Conservation (phyloP, 2,888 invertebrate species). For the Bellardia bayeri region DNA sequence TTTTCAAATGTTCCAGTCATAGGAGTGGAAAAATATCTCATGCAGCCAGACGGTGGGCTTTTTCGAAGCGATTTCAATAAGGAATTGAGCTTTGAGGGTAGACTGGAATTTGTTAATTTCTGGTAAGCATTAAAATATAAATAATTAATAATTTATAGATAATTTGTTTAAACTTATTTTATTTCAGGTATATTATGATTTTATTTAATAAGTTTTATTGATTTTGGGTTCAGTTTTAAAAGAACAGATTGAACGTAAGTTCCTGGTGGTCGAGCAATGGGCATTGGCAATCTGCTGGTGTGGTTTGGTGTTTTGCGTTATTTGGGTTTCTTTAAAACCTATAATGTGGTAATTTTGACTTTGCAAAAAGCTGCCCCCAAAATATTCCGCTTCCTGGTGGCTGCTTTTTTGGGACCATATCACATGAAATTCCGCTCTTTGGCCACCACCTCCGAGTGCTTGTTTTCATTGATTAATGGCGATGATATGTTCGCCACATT, state of each 20-base stretch:
- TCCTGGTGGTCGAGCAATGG: constrained; percentile 94
- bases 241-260: constrained; percentile 96
- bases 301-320: constrained; percentile 99
- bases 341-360: constrained; percentile 98
- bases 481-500: constrained; percentile 99
- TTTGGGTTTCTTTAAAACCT: constrained; percentile 98
- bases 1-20: constrained; percentile 81
- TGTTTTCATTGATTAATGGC: constrained; percentile 98
- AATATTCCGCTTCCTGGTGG: constrained; percentile 96
- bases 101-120: constrained; percentile 95
- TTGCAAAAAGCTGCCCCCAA: constrained; percentile 97
- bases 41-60: constrained; percentile 88
- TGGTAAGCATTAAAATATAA: constrained; percentile 87
- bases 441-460: constrained; percentile 97
- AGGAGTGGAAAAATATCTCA: constrained; percentile 85
- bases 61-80: constrained; percentile 90
- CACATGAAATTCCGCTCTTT: constrained; percentile 97
- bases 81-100: constrained; percentile 90
- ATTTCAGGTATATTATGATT: constrained; percentile 92
- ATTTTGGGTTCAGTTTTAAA: constrained; percentile 97
- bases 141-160: neutral
- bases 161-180: neutral
- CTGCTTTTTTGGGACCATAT: constrained; percentile 98
- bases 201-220: constrained; percentile 97
- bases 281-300: constrained; percentile 98